These are phyloP conservation scores for Ceyx melanurus DNA, from an alignment of 2,113 vertebrate species.

Conservation along the genomic window DNA sequence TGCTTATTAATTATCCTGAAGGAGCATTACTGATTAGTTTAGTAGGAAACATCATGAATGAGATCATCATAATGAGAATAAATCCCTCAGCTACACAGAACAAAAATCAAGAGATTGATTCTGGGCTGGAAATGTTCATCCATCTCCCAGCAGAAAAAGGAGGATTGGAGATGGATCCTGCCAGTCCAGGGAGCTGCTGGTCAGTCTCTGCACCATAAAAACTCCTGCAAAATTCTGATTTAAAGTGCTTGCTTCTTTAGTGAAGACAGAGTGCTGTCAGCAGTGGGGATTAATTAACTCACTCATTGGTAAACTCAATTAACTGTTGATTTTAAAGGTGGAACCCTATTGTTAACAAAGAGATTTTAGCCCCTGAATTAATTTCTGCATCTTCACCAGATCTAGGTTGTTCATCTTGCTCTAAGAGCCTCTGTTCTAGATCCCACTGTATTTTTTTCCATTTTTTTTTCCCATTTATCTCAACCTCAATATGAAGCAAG, in stretches of 20 bases:
- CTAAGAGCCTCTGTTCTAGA: neutral
- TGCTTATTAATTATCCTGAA: constrained; percentile 47
- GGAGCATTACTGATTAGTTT: constrained; percentile 24
- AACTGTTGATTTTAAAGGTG: neutral
- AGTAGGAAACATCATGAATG: neutral
- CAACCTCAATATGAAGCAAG: no score
- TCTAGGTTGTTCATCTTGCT: neutral
- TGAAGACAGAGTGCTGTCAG: neutral
- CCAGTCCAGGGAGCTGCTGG: neutral
- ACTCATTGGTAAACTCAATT: neutral
- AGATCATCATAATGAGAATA: constrained; percentile 15
- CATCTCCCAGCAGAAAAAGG: neutral
- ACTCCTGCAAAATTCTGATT: neutral
- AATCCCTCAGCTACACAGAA: neutral
- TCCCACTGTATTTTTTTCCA: no score
- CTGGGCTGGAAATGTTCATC: neutral
- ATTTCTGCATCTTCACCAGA: neutral
- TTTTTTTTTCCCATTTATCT: no score
- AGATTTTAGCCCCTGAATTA: neutral
- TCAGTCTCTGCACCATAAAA: neutral
- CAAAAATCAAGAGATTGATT: neutral
- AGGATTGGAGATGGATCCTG: neutral
- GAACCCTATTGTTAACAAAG: neutral
- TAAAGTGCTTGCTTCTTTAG: neutral
- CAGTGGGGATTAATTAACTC: neutral